Percentiles rank a stretch among this genome's conserved stretches.
Conservation (phyloP, 1,140 invertebrate species). For the Colletes latitarsis region DNA sequence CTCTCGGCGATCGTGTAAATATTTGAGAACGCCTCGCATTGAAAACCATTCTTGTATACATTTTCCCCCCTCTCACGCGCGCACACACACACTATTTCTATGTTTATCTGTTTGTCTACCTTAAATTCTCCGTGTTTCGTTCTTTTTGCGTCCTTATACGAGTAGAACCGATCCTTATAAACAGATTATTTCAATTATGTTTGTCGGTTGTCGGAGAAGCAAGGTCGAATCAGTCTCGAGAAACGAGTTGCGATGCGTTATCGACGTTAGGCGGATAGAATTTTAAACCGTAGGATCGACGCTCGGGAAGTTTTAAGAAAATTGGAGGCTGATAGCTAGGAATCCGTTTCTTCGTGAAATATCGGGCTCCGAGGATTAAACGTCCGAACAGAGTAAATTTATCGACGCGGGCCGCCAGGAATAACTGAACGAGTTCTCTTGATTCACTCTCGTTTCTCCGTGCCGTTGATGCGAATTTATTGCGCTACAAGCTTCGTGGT, state of each 20-base stretch:
- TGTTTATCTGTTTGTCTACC: too few relatives aligned
- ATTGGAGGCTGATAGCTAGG: constrained; percentile 38
- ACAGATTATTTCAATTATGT: too few relatives aligned
- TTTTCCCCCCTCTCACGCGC: background rate
- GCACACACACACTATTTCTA: too few relatives aligned
- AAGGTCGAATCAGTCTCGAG: background rate
- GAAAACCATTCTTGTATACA: constrained; percentile 38
- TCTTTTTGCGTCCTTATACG: too few relatives aligned
- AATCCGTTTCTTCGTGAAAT: constrained; percentile 40
- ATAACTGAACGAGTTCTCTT: constrained; percentile 31
- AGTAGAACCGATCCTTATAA: too few relatives aligned
- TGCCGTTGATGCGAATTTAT: constrained; percentile 33
- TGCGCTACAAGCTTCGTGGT: background rate
- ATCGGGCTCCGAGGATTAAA: constrained; percentile 45
- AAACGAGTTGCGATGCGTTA: background rate
- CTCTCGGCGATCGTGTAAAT: constrained; percentile 26
- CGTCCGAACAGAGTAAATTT: constrained; percentile 24
- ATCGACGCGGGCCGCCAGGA: constrained; percentile 33
- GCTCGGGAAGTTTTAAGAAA: constrained; percentile 15
- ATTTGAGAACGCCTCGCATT: constrained; percentile 23
- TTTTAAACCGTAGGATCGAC: background rate
- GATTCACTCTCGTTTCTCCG: constrained; percentile 26
- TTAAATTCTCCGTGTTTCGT: too few relatives aligned
- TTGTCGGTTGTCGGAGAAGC: too few relatives aligned
- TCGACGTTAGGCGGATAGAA: background rate